phyloP scores from a whole-genome alignment of 2,797 vertebrate species.

The Apogon hyalosoma region DNA sequence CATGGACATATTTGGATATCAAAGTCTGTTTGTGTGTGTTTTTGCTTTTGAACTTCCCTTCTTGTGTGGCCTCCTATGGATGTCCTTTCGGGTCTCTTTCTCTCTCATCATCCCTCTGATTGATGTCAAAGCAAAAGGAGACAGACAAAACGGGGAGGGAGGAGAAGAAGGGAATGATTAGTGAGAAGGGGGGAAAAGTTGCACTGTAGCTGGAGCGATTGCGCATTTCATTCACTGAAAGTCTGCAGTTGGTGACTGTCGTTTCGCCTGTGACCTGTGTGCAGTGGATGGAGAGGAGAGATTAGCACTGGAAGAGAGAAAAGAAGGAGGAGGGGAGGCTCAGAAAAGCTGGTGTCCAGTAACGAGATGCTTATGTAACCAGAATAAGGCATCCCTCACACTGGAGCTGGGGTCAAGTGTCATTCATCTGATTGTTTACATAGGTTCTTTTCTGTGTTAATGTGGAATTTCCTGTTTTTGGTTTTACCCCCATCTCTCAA shows the following conservation, averaged over 20 bases:
- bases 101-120: constrained; percentile 70
- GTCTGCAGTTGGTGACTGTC: constrained; percentile 37
- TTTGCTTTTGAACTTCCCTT: constrained; percentile 73
- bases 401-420: constrained; percentile 75
- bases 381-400: constrained; percentile 64
- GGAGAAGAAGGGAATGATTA: constrained; percentile 45
- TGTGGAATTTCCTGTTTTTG: constrained; percentile 85
- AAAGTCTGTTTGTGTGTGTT: constrained; percentile 74
- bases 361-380: constrained; percentile 78
- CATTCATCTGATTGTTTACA: constrained; percentile 79
- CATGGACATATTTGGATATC: constrained; percentile 77
- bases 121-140: constrained; percentile 63
- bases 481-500: constrained; percentile 58
- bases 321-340: constrained; percentile 27
- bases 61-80: constrained; percentile 78
- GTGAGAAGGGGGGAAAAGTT: constrained; percentile 8
- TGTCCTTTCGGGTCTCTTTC: constrained; percentile 57
- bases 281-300: constrained; percentile 42
- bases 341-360: constrained; percentile 45
- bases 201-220: constrained; percentile 25
- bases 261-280: constrained; percentile 41
- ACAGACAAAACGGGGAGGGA: constrained; percentile 18
- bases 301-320: constrained; percentile 36
- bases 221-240: constrained; percentile 38
- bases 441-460: constrained; percentile 80